Conservation (phyloP, 2,113 vertebrate species). For the Pampusana beccarii region DNA sequence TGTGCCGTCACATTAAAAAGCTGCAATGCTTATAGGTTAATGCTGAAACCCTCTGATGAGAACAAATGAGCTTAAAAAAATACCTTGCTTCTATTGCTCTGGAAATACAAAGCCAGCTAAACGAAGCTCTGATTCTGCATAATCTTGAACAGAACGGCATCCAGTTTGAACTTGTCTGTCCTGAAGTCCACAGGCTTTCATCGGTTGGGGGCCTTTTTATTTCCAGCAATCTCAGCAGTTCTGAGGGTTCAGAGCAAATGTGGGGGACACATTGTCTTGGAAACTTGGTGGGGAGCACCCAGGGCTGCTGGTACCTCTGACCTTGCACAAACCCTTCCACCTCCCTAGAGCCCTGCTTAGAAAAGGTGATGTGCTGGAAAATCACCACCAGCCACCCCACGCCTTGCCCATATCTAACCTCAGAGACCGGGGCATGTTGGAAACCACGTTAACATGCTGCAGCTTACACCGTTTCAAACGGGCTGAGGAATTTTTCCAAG, state of each 20-base stretch:
- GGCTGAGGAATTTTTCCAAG: not conserved
- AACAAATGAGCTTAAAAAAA: constrained; percentile 21
- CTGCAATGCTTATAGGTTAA: not conserved
- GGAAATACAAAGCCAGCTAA: not conserved
- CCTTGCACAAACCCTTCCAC: not conserved
- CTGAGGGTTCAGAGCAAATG: not conserved
- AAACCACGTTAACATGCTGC: not conserved
- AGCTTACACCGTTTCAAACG: not conserved
- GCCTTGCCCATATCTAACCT: not conserved
- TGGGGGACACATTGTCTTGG: not conserved
- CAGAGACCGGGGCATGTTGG: not conserved
- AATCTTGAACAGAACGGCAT: not conserved
- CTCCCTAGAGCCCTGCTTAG: not conserved
- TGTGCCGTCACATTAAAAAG: constrained; percentile 7
- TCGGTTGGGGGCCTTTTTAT: not conserved
- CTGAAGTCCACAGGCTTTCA: not conserved
- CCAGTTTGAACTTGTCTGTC: not conserved
- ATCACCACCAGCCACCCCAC: not conserved
- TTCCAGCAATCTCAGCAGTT: not conserved
- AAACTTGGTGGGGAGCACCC: rapidly evolving
- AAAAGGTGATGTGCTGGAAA: rapidly evolving
- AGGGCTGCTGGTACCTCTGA: not conserved
- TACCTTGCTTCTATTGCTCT: not conserved
- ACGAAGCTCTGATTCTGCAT: not conserved
- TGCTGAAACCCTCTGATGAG: not conserved